Conservation (phyloP, 1,140 invertebrate species). For the Amphibalanus amphitrite region DNA sequence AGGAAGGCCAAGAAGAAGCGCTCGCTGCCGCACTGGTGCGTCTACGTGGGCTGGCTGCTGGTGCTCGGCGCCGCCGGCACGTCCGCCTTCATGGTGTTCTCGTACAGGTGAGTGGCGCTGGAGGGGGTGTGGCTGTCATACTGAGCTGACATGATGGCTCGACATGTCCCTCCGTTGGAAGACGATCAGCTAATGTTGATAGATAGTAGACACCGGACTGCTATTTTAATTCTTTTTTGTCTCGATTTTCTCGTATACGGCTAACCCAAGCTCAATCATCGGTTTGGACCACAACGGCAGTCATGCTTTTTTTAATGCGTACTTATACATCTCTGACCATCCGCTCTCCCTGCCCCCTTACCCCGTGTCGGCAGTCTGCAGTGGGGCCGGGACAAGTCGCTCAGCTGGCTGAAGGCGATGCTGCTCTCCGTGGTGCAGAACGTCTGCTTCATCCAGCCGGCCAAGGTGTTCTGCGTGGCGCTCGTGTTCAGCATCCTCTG, state of each 20-base stretch:
- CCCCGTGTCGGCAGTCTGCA: conserved; percentile 24
- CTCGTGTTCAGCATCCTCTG: conserved; percentile 31
- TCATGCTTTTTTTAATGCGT: too few species aligned
- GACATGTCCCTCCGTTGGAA: too few species aligned
- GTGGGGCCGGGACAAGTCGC: conserved; percentile 32
- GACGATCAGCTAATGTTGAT: too few species aligned
- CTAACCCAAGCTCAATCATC: too few species aligned
- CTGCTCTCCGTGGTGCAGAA: conserved; percentile 32
- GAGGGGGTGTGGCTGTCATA: too few species aligned
- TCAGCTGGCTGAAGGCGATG: conserved; percentile 34
- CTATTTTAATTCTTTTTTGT: too few species aligned
- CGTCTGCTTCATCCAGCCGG: conserved; percentile 33
- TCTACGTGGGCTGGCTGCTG: conserved; percentile 30
- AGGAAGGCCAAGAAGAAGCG: background rate
- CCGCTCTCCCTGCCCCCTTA: too few species aligned
- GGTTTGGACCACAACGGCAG: too few species aligned
- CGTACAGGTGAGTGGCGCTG: conserved; percentile 22
- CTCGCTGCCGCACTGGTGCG: conserved; percentile 11
- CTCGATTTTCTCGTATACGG: too few species aligned
- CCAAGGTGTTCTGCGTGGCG: conserved; percentile 32
- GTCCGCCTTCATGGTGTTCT: conserved; percentile 29
- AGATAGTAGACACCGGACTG: too few species aligned
- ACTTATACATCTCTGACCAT: too few species aligned
- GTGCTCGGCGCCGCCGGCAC: conserved; percentile 24
- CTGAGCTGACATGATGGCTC: too few species aligned